A percentile compares a stretch with the other conserved stretches of the same genome.
Conservation (phyloP, 2,888 invertebrate species). For the Melinaea menophilus region DNA sequence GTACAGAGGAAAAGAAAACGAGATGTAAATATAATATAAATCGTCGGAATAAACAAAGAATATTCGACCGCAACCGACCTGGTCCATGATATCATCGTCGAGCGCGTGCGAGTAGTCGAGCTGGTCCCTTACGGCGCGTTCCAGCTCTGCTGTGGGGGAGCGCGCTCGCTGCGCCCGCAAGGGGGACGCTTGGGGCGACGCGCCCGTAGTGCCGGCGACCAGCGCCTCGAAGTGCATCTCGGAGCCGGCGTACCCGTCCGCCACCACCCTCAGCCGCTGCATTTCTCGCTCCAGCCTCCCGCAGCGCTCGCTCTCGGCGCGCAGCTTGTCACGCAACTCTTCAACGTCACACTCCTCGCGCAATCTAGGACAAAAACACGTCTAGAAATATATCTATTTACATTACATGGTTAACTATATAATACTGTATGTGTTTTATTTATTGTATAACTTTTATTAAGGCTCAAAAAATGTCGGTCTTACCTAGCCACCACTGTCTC, state of each 20-base stretch:
- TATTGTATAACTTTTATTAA: not conserved
- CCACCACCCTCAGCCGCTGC: constrained; percentile 64
- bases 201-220: no score
- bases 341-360: constrained; percentile 62
- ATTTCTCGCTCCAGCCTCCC: constrained; percentile 67
- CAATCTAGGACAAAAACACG: constrained; percentile 40
- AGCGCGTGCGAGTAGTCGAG: constrained; percentile 65
- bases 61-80: constrained; percentile 40
- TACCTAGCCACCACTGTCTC: constrained; percentile 49
- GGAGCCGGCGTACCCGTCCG: constrained; percentile 54
- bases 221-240: no score
- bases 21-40: no score
- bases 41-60: no score
- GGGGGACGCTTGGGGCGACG: no score
- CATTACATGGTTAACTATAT: not conserved
- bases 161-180: constrained; percentile 36
- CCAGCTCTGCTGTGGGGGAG: constrained; percentile 69
- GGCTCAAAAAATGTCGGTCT: constrained; percentile 8
- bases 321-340: constrained; percentile 67
- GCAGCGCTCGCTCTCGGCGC: constrained; percentile 62
- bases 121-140: constrained; percentile 62
- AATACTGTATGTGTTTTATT: no score
- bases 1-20: constrained; percentile 23
- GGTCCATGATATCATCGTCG: constrained; percentile 67
- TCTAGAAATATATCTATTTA: not conserved